A percentile compares a stretch with the other conserved stretches of the same genome.
phyloP scores from a whole-genome alignment of 2,888 invertebrate genomes.

The Ischnus inquisitorius region DNA sequence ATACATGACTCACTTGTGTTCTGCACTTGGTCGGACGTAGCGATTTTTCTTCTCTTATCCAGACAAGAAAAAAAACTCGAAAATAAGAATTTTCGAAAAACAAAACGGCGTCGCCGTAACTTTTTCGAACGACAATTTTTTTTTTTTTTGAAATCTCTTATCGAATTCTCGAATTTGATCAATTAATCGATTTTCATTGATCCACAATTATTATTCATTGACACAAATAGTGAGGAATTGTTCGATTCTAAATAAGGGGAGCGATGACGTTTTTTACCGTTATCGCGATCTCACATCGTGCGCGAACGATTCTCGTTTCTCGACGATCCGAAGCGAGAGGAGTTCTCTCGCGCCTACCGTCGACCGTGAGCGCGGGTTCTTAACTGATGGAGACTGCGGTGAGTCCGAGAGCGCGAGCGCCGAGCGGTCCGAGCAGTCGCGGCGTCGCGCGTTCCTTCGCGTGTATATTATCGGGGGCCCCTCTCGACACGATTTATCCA shows the following conservation, averaged over 20 bases:
- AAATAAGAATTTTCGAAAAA: background rate
- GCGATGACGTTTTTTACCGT: background rate
- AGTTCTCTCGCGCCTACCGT: slow-evolving; percentile 40
- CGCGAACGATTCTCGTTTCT: background rate
- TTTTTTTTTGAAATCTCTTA: too few species aligned
- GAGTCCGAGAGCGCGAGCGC: slow-evolving; percentile 38
- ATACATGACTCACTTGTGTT: slow-evolving; percentile 59
- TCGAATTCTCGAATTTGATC: background rate
- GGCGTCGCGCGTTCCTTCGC: background rate
- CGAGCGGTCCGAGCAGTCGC: slow-evolving; percentile 12
- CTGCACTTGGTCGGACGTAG: background rate
- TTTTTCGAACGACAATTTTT: too few species aligned
- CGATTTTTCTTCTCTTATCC: slow-evolving; percentile 12
- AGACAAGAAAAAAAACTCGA: background rate
- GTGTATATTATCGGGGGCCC: slow-evolving; percentile 46
- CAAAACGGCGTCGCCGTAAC: background rate
- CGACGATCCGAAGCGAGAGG: slow-evolving; percentile 14
- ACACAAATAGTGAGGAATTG: background rate
- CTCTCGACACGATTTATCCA: slow-evolving; percentile 21
- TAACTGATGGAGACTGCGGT: slow-evolving; percentile 52
- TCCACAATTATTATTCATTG: background rate
- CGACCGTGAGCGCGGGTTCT: slow-evolving; percentile 60
- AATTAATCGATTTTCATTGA: background rate
- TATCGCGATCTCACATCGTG: background rate
- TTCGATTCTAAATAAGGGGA: background rate